phyloP scores from a whole-genome alignment of 2,113 vertebrate species.

The Hyaena hyaena region DNA sequence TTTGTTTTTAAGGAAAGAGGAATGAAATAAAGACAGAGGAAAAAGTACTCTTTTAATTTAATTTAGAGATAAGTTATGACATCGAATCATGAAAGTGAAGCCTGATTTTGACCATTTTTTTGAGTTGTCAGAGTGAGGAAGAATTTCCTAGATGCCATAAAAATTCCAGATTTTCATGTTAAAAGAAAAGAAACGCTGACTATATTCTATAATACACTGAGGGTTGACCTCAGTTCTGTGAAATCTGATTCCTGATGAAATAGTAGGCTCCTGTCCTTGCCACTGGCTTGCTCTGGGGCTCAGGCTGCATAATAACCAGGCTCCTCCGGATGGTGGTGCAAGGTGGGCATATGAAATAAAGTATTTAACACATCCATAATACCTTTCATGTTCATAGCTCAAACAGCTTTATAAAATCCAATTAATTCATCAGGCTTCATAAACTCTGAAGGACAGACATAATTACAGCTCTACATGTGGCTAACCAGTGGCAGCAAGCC shows the following conservation, averaged over 20 bases:
- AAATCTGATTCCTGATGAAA: neutral
- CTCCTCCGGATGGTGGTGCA: neutral
- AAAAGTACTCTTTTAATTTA: neutral
- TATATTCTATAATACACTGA: neutral
- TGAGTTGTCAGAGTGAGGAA: constrained; percentile 19
- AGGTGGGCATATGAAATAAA: constrained; percentile 31
- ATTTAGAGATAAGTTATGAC: neutral
- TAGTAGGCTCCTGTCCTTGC: neutral
- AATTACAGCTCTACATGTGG: neutral
- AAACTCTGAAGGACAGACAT: constrained; percentile 29
- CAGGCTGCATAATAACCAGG: neutral
- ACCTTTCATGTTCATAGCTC: constrained; percentile 49
- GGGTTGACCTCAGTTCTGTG: neutral
- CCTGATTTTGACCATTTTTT: neutral
- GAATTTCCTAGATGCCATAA: neutral
- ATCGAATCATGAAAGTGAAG: neutral
- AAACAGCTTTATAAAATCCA: constrained; percentile 53
- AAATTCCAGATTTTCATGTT: neutral
- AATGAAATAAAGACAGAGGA: neutral
- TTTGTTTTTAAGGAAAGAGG: neutral
- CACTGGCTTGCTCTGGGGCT: constrained; percentile 24
- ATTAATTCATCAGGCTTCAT: constrained; percentile 56
- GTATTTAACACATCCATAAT: constrained; percentile 12
- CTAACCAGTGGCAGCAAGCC: neutral
- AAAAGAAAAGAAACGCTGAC: neutral